Evolutionary conservation across 2,888 invertebrate species (phyloP).

Genomic region (Monochamus alternatus): DNA sequence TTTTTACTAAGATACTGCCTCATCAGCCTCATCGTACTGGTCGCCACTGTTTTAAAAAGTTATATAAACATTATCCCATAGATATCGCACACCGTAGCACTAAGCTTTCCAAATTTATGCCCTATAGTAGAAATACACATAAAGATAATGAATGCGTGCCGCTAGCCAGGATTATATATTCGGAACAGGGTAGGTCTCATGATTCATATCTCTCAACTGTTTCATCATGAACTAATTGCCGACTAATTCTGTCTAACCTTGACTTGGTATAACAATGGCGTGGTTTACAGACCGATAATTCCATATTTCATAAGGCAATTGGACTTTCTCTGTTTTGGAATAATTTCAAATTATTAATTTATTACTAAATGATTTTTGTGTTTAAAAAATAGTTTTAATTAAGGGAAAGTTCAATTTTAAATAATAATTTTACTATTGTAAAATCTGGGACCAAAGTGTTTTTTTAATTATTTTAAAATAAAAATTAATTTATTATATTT

Average conservation of each 20-base stretch:
- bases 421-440: conserved; percentile 27
- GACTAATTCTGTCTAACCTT: conserved; percentile 15
- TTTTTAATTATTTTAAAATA: conserved; percentile 29
- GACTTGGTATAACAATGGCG: not conserved
- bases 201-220: conserved; percentile 5
- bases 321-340: conserved; percentile 1
- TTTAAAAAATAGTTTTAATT: conserved; percentile 3
- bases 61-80: too few species aligned
- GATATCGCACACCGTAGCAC: too few species aligned
- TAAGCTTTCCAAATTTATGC: too few species aligned
- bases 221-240: conserved; percentile 3
- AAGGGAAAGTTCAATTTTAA: conserved; percentile 17
- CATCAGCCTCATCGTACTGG: too few species aligned
- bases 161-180: not conserved
- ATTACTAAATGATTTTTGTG: not conserved
- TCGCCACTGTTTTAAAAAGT: too few species aligned
- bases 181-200: conserved; percentile 6
- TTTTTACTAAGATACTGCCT: too few species aligned
- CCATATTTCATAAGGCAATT: conserved; percentile 13
- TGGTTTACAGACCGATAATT: conserved; percentile 4
- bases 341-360: not conserved
- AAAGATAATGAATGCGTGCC: not conserved
- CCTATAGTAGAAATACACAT: not conserved
- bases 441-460: conserved; percentile 24
- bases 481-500: conserved; percentile 11